Percentiles rank a stretch among this genome's conserved stretches.
Evolutionary conservation across 2,888 invertebrate genomes (phyloP).

Genomic region (Rhopalosiphum nymphaeae): DNA sequence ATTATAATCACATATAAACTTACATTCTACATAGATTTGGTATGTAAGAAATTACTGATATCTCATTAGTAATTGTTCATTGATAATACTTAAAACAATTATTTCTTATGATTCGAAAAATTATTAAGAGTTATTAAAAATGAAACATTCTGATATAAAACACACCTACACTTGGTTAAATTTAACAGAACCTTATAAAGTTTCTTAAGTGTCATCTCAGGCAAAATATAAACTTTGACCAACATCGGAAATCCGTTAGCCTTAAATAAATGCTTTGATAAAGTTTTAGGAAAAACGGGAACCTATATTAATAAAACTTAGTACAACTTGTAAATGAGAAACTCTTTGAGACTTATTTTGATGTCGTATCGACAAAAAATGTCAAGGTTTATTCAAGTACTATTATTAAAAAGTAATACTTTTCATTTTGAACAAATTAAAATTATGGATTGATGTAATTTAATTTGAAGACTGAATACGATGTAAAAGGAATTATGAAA

Average conservation of each 20-base stretch:
- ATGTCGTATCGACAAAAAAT: not conserved
- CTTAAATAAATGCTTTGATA: slow-evolving; percentile 29
- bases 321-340: slow-evolving; percentile 14
- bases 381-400: not conserved
- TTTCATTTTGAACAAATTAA: not conserved
- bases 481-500: not conserved
- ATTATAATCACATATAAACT: not conserved
- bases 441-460: not conserved
- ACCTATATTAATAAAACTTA: slow-evolving; percentile 34
- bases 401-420: not conserved
- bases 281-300: slow-evolving; percentile 14
- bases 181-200: not conserved
- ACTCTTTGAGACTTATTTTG: slow-evolving; percentile 10
- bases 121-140: not conserved
- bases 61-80: not conserved
- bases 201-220: not conserved
- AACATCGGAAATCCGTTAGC: slow-evolving; percentile 14
- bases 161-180: not conserved
- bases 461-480: not conserved
- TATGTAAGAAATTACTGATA: not conserved
- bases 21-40: not conserved
- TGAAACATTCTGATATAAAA: not conserved
- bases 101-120: not conserved
- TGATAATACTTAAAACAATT: not conserved
- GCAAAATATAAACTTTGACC: not conserved